A percentile compares a stretch with the other conserved stretches of the same genome.
Conservation (phyloP, 2,797 vertebrate species). For the Lutjanus campechanus region DNA sequence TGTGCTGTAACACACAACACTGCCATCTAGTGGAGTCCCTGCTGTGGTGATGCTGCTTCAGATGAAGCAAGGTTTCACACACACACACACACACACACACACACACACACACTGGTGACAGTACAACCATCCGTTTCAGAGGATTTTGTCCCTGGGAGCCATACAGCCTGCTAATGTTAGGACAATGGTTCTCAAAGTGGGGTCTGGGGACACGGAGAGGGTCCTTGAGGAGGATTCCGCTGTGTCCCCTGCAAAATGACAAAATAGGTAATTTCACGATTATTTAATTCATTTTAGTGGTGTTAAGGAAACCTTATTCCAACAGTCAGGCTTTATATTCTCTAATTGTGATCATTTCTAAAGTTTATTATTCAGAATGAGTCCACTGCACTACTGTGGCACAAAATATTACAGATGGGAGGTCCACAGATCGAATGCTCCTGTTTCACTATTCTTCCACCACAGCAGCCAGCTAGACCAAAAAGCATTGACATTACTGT, state of each 20-base stretch:
- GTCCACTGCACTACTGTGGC: background rate
- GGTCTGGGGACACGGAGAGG: slow-evolving; percentile 48
- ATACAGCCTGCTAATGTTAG: slow-evolving; percentile 51
- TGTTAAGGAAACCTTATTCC: slow-evolving; percentile 24
- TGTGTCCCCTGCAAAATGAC: slow-evolving; percentile 38
- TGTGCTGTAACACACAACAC: slow-evolving; percentile 72
- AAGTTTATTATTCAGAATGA: slow-evolving; percentile 30
- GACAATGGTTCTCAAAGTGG: slow-evolving; percentile 59
- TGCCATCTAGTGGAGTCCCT: slow-evolving; percentile 77
- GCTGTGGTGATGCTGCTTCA: background rate
- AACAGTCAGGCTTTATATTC: slow-evolving; percentile 14
- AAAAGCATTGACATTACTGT: slow-evolving; percentile 14
- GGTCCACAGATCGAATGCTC: slow-evolving; percentile 2
- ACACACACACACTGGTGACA: slow-evolving; percentile 25
- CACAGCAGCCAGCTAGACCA: slow-evolving; percentile 12
- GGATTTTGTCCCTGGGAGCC: slow-evolving; percentile 62
- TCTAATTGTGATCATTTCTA: slow-evolving; percentile 27
- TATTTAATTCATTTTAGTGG: slow-evolving; percentile 47
- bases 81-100: slow-evolving; percentile 32
- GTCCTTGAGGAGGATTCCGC: slow-evolving; percentile 38
- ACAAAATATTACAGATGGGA: background rate
- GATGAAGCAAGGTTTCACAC: slow-evolving; percentile 18
- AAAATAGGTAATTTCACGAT: slow-evolving; percentile 59
- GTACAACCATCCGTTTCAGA: slow-evolving; percentile 44
- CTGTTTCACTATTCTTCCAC: slow-evolving; percentile 16